A percentile compares a stretch with the other conserved stretches of the same genome.
Evolutionary conservation across 2,888 invertebrate species (phyloP).

Genomic region (Digitonthophagus gazella): DNA sequence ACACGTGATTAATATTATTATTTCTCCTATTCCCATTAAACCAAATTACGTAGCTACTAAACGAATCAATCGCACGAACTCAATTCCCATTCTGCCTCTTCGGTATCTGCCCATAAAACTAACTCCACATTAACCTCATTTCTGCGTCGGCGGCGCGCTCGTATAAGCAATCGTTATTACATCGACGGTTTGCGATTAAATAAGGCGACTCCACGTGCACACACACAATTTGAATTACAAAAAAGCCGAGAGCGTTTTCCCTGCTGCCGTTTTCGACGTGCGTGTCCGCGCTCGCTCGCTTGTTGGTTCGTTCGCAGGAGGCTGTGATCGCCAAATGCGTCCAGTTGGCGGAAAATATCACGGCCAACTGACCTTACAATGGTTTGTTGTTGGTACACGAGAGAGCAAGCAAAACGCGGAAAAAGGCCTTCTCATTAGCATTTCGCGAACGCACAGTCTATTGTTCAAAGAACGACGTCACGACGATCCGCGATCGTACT

Average conservation of each 20-base stretch:
- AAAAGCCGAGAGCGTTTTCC: too few species aligned
- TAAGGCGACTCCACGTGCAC: background rate
- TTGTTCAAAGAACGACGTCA: background rate
- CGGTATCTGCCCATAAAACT: background rate
- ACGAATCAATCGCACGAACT: background rate
- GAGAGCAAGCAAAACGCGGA: background rate
- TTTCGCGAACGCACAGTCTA: background rate
- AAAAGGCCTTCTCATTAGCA: background rate
- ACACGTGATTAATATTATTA: background rate
- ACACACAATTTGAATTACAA: background rate
- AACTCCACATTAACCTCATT: background rate
- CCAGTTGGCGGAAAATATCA: background rate
- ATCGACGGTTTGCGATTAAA: background rate
- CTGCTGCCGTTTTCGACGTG: too few species aligned
- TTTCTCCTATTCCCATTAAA: background rate
- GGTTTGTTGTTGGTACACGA: background rate
- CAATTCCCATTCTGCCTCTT: background rate
- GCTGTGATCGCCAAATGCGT: too few species aligned
- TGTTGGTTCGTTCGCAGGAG: too few species aligned
- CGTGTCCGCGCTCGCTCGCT: too few species aligned
- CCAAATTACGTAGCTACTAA: background rate
- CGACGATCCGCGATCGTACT: background rate
- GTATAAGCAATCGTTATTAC: background rate
- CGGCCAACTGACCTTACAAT: background rate
- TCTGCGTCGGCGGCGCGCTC: background rate